These are phyloP conservation scores for Astyanax mexicanus DNA, from an alignment of 2,797 vertebrate species.

Conservation along the genomic window DNA sequence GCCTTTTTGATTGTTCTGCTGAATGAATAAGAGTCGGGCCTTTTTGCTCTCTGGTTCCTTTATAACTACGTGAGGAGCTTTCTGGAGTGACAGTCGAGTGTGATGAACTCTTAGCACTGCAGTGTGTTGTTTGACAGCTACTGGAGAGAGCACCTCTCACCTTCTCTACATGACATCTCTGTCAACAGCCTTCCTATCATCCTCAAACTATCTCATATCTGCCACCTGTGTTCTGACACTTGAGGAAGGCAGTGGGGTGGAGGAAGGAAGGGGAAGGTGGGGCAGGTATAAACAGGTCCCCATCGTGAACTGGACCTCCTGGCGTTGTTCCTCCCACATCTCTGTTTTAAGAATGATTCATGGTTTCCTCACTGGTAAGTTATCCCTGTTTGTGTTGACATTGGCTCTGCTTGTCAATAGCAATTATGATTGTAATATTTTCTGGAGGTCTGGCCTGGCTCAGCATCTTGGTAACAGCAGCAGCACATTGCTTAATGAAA, in stretches of 20 bases:
- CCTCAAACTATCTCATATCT: conserved; percentile 11
- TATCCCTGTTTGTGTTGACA: conserved; percentile 61
- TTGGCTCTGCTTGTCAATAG: conserved; percentile 73
- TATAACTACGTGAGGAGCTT: neutral
- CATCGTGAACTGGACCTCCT: neutral
- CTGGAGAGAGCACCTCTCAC: conserved; percentile 14
- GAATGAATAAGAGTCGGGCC: neutral
- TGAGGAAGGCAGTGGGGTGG: neutral
- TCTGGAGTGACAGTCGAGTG: conserved; percentile 9
- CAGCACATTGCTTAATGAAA: conserved; percentile 70
- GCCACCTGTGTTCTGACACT: conserved; percentile 7
- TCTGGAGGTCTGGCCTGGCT: conserved; percentile 56
- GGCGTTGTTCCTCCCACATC: neutral
- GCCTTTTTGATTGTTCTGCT: neutral
- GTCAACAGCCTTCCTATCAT: conserved; percentile 7
- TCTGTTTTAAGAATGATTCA: conserved; percentile 16
- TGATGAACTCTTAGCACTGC: neutral
- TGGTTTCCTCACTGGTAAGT: conserved; percentile 41
- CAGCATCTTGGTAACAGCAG: conserved; percentile 65
- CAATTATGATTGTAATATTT: conserved; percentile 76
- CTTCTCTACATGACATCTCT: neutral
- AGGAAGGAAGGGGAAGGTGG: neutral
- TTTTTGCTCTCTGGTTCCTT: neutral
- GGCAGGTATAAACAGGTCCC: neutral
- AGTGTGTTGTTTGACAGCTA: conserved; percentile 22